Base-by-base conservation (phyloP, 2,113 vertebrate species). In the Vanacampus margaritifer region DNA sequence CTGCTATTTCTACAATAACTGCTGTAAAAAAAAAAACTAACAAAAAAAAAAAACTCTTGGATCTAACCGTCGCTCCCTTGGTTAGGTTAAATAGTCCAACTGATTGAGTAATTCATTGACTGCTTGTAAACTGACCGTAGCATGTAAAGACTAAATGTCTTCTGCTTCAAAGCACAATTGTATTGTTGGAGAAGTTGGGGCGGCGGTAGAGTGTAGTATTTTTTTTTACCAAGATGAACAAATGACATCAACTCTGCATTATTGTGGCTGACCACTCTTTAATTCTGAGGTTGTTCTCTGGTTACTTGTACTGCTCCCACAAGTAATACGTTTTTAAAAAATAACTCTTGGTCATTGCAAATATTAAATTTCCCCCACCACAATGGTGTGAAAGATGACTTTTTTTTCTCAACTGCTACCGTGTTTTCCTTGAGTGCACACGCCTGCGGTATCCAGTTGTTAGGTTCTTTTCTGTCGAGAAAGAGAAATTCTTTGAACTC, bases 391-490 rank as follows among this genome's bases (percentile, higher is more conserved):
- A 64, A 58, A 69, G 14, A 56, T 62, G 21, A 51, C 37, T 63
- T 56, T 35, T 61, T 37, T 35, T 12, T 50, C 32, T 71, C 17
- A 68, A 62, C 17, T 24, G 37, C 62, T 67, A 26, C 1, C 19
- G 6, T 68, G 21, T 78, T 68, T 78, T 71, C 65, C 36, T 72
- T 8, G 32, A 53, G 28, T 57, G 28, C 32, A 28, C 45, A 32
- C 4, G 56, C 72, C 54, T 67, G 58, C 72, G 66, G 74, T 73
- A 68, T 69, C 74, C 65, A 75, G 73, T 69, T 70, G 41, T 37
- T 43, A 28, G 36, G 26, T 72, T 79, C 41, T 65, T 67, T 76
- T 71, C 69, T 68, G 28, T 28, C 53, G 32, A 36, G 69, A 72
- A 3, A 28, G 28, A 71, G 19, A 67, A 68, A 41, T 21, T 50